Percentiles rank a stretch among this genome's conserved stretches.
Conservation (phyloP, 1,140 invertebrate genomes). For the Ostrea edulis region DNA sequence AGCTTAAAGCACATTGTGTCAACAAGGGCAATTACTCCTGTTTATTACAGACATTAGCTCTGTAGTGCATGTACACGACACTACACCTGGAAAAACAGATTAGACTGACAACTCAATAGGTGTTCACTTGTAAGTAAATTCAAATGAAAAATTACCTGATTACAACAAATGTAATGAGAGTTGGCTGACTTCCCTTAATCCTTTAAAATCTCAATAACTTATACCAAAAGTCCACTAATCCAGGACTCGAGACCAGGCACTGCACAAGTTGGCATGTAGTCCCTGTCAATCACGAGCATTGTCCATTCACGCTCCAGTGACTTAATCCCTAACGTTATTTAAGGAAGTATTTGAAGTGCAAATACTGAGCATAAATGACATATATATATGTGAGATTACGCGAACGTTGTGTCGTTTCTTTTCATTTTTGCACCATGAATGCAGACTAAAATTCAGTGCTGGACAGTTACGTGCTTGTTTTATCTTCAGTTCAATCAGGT, state of each 20-base stretch:
- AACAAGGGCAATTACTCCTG: constrained; percentile 30
- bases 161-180: constrained; percentile 11
- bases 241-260: background rate
- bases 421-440: background rate
- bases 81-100: constrained; percentile 1
- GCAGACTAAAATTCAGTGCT: background rate
- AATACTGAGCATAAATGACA: constrained; percentile 12
- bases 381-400: background rate
- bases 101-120: constrained; percentile 1
- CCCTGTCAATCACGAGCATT: constrained; percentile 21
- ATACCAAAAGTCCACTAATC: constrained; percentile 18
- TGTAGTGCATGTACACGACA: background rate
- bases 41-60: background rate
- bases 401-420: background rate
- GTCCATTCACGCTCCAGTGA: constrained; percentile 19
- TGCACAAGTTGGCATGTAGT: constrained; percentile 24
- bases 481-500: constrained; percentile 16
- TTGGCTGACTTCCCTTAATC: constrained; percentile 3
- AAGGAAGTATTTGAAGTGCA: constrained; percentile 33
- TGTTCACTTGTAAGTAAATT: constrained; percentile 5
- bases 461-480: background rate
- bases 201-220: background rate
- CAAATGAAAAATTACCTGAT: constrained; percentile 22
- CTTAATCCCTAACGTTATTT: constrained; percentile 28
- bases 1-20: background rate